Percentiles rank a stretch among this genome's conserved stretches.
These are phyloP conservation scores for Priocnemis perturbator DNA, from an alignment of 2,888 invertebrate genomes.

Conservation along the genomic window DNA sequence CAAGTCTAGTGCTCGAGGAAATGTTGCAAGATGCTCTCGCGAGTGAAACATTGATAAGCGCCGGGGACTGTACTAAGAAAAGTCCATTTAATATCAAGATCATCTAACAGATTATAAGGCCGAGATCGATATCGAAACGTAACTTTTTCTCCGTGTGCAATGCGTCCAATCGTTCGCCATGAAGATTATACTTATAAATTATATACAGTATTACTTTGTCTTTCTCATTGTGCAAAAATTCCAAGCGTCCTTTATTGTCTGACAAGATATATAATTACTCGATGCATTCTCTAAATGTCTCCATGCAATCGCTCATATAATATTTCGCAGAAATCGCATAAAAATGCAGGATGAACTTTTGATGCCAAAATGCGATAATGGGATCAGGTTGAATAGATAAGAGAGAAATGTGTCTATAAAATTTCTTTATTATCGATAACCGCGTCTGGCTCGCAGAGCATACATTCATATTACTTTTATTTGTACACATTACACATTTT, in stretches of 20 bases:
- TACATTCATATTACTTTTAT: neutral
- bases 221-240: too few relatives aligned
- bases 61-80: neutral
- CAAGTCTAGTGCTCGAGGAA: conserved; percentile 11
- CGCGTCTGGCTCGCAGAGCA: neutral
- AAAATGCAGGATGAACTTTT: conserved; percentile 10
- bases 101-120: too few relatives aligned
- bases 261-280: conserved; percentile 18
- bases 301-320: conserved; percentile 1
- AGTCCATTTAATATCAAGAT: too few relatives aligned
- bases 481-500: neutral
- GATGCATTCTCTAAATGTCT: conserved; percentile 18
- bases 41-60: neutral
- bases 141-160: too few relatives aligned
- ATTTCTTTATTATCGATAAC: conserved; percentile 25
- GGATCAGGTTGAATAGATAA: neutral
- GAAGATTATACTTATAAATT: neutral
- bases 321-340: conserved; percentile 12
- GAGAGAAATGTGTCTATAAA: neutral
- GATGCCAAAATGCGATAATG: conserved; percentile 23
- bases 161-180: too few relatives aligned
- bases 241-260: conserved; percentile 5
- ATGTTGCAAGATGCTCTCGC: conserved; percentile 23
- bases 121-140: too few relatives aligned
- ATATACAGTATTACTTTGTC: too few relatives aligned